Percentiles rank a stretch among this genome's conserved stretches.
These are phyloP conservation scores for Oryzias melastigma DNA, from an alignment of 2,113 vertebrate genomes.

Conservation along the genomic window DNA sequence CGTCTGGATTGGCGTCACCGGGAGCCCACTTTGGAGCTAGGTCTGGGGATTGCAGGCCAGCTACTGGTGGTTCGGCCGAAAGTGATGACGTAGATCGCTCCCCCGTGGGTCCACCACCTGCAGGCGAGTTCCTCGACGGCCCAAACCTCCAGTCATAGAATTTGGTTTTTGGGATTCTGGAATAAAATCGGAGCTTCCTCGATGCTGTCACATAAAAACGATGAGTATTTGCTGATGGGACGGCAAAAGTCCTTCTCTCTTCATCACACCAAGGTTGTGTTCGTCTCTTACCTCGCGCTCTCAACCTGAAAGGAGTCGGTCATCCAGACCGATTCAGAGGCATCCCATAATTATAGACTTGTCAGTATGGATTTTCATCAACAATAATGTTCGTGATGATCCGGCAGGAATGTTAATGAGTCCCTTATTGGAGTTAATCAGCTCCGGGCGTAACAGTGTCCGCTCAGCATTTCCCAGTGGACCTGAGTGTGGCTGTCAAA, in stretches of 20 bases:
- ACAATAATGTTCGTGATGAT: conserved; percentile 62
- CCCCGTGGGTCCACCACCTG: no score
- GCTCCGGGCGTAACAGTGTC: conserved; percentile 29
- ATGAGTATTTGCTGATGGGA: no score
- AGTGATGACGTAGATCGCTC: no score
- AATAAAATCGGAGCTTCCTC: no score
- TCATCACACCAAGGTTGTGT: conserved; percentile 1
- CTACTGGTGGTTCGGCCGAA: no score
- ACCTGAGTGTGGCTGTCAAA: conserved; percentile 30
- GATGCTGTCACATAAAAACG: no score
- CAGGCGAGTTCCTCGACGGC: no score
- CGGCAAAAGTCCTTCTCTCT: not conserved
- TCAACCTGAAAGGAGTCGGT: conserved; percentile 45
- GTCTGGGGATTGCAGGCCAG: no score
- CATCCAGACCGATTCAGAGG: conserved; percentile 56
- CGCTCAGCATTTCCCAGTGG: conserved; percentile 18
- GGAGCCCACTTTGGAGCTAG: no score
- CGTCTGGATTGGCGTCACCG: no score
- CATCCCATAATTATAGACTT: conserved; percentile 67
- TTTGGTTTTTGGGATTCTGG: no score
- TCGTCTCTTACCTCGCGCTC: conserved; percentile 16
- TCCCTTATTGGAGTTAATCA: conserved; percentile 67
- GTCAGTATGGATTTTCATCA: conserved; percentile 73
- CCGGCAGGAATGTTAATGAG: conserved; percentile 67
- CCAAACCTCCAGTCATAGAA: accelerated